Base-by-base conservation (phyloP, 2,888 invertebrate genomes). In the Microplitis manilae region DNA sequence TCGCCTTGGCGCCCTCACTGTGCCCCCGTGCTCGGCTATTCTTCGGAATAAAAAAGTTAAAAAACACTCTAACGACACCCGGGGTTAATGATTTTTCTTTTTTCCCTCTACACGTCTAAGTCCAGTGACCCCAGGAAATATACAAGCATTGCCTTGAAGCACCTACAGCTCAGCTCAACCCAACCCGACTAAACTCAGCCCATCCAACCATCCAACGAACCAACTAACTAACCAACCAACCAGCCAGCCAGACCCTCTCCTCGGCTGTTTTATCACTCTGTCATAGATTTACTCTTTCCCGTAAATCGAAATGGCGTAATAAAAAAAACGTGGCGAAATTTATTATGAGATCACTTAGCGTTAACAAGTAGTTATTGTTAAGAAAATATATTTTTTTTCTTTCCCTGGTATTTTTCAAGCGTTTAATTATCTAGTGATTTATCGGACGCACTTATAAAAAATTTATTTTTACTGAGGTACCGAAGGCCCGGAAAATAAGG, bases 1-100 rank as follows among this genome's bases (percentile, higher is more conserved):
- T 50, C 50, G 68, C 50, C 60, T 73, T 38, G 38, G 65, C 65
- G 20, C 68, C 41, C 61, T 61, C 39, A n/a, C 39, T 4, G 20
- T 20, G 30, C 15, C 41, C 65, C 50, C 38, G 5, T n/a, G 61
- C 61, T 79, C 76, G 68, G 70, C 77, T 76, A 74, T 79, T 78
- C 71, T 20, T 61, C 71, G 61, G 30, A 71, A 74, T 38, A 5
- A 65, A 20, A 64, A 40, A 59, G 50, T 30, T 4, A 38, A 83
- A 83, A 81, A 83, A 82, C 79, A 76, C 78, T 70, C 83, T 83
- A 85, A 85, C 80, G 83, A 85, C 83, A 82, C 75, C 68, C 73
- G 82, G 76, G 82, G 79, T 82, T 84, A 84, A 85, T 83, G 85
- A 83, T 84, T 85, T 79, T 82, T 78, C 76, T 82, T 83, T 82